Evolutionary conservation across 2,888 invertebrate species (phyloP).

Genomic region (Dryomyza anilis): DNA sequence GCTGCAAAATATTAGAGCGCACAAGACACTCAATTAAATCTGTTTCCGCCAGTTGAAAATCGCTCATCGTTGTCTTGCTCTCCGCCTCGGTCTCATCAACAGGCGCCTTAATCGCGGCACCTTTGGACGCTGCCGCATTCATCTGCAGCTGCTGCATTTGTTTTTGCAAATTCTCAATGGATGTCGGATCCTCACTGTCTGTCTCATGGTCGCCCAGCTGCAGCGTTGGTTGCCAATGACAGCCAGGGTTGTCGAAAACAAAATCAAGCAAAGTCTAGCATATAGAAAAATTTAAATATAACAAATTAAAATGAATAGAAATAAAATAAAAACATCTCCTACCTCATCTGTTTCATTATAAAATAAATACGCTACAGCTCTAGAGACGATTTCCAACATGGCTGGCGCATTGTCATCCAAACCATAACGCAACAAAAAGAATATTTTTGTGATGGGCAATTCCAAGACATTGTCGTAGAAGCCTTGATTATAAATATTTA

Average conservation of each 20-base stretch:
- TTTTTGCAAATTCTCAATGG: slow-evolving; percentile 64
- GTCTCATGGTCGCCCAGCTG: slow-evolving; percentile 47
- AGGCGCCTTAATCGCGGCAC: slow-evolving; percentile 49
- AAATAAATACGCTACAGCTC: slow-evolving; percentile 75
- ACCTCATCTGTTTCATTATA: slow-evolving; percentile 80
- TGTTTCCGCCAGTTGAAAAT: slow-evolving; percentile 83
- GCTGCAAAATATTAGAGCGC: slow-evolving; percentile 76
- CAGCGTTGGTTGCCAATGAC: slow-evolving; percentile 68
- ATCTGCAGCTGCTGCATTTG: slow-evolving; percentile 61
- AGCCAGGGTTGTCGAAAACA: slow-evolving; percentile 70
- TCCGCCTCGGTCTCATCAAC: slow-evolving; percentile 56
- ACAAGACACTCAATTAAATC: slow-evolving; percentile 78
- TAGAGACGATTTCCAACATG: slow-evolving; percentile 76
- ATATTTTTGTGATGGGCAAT: slow-evolving; percentile 75
- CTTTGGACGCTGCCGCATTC: slow-evolving; percentile 37
- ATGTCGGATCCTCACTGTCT: slow-evolving; percentile 53
- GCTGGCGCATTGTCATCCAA: slow-evolving; percentile 81
- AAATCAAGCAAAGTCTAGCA: slow-evolving; percentile 68
- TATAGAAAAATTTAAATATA: background rate
- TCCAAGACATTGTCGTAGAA: slow-evolving; percentile 77
- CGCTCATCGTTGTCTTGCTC: slow-evolving; percentile 74
- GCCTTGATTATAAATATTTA: slow-evolving; percentile 75
- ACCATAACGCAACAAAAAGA: slow-evolving; percentile 82
- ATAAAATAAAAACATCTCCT: too few species aligned
- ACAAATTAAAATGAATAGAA: background rate